Conservation (phyloP, 2,888 invertebrate species). For the Aphidius colemani region DNA sequence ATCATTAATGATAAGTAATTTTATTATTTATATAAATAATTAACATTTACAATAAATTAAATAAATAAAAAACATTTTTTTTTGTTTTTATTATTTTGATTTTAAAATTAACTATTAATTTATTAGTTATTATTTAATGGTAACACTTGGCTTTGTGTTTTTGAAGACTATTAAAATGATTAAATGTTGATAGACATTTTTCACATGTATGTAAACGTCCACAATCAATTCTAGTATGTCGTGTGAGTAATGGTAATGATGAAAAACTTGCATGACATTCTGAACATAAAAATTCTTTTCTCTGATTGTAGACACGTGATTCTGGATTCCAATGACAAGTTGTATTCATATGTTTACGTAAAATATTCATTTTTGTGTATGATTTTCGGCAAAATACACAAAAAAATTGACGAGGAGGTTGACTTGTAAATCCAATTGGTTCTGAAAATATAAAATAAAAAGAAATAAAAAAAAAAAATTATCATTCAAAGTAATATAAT, state of each 20-base stretch:
- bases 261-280: conserved; percentile 1
- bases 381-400: conserved; percentile 12
- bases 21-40: too few species aligned
- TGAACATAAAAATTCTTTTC: neutral
- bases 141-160: conserved; percentile 8
- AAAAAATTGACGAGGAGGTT: conserved; percentile 5
- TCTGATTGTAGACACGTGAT: conserved; percentile 1
- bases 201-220: conserved; percentile 4
- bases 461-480: conserved; percentile 3
- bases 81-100: too few species aligned
- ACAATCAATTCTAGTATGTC: conserved; percentile 6
- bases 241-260: neutral
- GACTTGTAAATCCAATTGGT: neutral
- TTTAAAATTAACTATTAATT: neutral
- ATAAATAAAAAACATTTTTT: too few species aligned
- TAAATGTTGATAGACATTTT: conserved; percentile 1
- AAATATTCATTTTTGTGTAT: conserved; percentile 9
- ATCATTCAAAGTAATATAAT: conserved; percentile 2
- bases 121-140: neutral
- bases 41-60: too few species aligned
- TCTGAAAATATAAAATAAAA: conserved; percentile 4
- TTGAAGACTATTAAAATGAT: conserved; percentile 9
- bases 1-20: too few species aligned
- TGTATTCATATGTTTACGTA: conserved; percentile 10
- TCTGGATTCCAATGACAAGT: conserved; percentile 15